Conservation (phyloP, 2,888 invertebrate species). For the Hermaeophaga mercurialis region DNA sequence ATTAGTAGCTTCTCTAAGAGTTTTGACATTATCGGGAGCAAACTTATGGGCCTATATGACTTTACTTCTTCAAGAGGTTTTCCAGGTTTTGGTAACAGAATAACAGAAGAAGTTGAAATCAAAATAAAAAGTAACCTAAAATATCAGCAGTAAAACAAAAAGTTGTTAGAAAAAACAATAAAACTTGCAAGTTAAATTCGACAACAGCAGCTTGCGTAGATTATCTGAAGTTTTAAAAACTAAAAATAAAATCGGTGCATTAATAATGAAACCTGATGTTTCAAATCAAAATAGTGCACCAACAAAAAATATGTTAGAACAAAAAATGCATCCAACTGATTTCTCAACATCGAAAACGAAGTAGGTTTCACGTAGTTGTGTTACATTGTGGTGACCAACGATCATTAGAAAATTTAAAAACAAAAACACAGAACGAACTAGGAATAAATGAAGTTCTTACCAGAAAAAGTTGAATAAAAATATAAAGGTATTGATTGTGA, state of each 20-base stretch:
- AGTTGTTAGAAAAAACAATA: not conserved
- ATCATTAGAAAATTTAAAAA: slow-evolving; percentile 8
- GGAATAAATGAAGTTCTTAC: slow-evolving; percentile 9
- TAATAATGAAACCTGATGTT: slow-evolving; percentile 4
- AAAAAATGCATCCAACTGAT: slow-evolving; percentile 7
- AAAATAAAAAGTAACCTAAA: not conserved
- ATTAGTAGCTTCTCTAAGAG: too few species aligned
- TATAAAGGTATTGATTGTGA: slow-evolving; percentile 5
- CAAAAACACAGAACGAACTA: not conserved
- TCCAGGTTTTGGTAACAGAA: too few species aligned
- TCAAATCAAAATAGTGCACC: not conserved
- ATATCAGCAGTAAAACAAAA: not conserved
- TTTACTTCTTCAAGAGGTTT: too few species aligned
- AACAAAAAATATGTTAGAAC: slow-evolving; percentile 7
- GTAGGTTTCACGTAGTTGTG: not conserved
- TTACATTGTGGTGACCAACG: slow-evolving; percentile 10
- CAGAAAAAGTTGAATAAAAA: not conserved
- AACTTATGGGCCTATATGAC: too few species aligned
- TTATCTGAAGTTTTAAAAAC: not conserved
- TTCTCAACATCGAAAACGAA: not conserved
- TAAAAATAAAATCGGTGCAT: slow-evolving; percentile 4
- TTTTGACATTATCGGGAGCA: too few species aligned
- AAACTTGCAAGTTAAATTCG: not conserved
- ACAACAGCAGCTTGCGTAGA: not conserved
- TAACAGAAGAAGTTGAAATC: not conserved